phyloP scores from a whole-genome alignment of 2,797 vertebrate species.

The Synanceia verrucosa region DNA sequence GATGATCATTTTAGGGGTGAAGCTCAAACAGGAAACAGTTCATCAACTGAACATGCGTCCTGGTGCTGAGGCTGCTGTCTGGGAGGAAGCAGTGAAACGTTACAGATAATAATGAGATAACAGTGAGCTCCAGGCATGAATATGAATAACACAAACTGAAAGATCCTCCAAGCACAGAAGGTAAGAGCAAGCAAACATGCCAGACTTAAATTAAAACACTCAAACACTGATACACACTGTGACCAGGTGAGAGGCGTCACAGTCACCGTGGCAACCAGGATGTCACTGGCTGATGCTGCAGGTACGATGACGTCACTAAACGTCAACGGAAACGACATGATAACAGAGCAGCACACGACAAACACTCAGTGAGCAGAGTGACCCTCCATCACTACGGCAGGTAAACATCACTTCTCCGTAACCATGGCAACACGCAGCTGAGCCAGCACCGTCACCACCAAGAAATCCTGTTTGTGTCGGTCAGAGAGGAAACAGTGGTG shows the following conservation, averaged over 20 bases:
- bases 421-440: neutral
- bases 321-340: neutral
- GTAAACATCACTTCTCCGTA: neutral
- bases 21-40: too few species aligned
- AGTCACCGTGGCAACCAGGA: conserved; percentile 34
- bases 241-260: conserved; percentile 41
- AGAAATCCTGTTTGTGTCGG: neutral
- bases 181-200: neutral
- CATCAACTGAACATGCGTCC: too few species aligned
- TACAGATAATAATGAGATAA: neutral
- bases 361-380: neutral
- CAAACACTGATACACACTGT: neutral
- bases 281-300: neutral
- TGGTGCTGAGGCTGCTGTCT: too few species aligned
- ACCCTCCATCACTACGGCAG: neutral
- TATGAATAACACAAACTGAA: neutral
- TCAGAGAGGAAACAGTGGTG: too few species aligned
- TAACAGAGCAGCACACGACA: neutral
- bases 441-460: too few species aligned
- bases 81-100: too few species aligned
- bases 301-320: conserved; percentile 11
- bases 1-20: neutral
- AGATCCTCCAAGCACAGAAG: neutral
- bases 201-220: neutral
- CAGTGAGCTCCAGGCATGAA: too few species aligned